Conservation (phyloP, 2,113 vertebrate species). For the Bujurquina vittata region DNA sequence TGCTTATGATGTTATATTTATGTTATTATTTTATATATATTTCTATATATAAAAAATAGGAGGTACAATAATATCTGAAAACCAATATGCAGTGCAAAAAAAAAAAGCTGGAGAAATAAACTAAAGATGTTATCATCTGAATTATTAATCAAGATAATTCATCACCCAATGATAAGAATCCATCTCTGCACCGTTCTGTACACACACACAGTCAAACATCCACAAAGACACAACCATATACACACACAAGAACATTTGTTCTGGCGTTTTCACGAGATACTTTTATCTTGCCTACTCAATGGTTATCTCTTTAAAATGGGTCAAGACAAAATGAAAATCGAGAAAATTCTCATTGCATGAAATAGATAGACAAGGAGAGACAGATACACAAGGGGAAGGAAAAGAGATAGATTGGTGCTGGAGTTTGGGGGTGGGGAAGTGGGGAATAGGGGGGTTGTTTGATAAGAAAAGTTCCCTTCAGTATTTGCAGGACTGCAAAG, state of each 20-base stretch:
- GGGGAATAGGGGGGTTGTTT: conserved; percentile 14
- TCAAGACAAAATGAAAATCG: conserved; percentile 64
- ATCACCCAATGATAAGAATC: conserved; percentile 61
- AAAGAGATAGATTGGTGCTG: conserved; percentile 21
- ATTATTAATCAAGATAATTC: conserved; percentile 75
- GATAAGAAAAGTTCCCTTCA: conserved; percentile 53
- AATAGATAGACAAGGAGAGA: conserved; percentile 51
- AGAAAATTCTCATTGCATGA: conserved; percentile 49
- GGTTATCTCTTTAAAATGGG: conserved; percentile 69
- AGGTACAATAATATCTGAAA: conserved; percentile 23
- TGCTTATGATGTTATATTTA: background rate
- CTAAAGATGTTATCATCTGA: conserved; percentile 52
- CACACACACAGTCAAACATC: conserved; percentile 1
- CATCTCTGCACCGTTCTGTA: conserved; percentile 22
- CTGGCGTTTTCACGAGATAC: conserved; percentile 27
- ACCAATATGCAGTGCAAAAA: conserved; percentile 12
- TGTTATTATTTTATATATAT: background rate
- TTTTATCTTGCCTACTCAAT: conserved; percentile 60
- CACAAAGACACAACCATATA: conserved; percentile 1
- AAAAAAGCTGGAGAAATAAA: conserved; percentile 3
- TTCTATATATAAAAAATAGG: background rate
- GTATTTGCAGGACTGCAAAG: conserved; percentile 41
- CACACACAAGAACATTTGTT: conserved; percentile 29
- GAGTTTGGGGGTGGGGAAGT: background rate
- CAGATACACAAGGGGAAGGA: conserved; percentile 30